A percentile compares a stretch with the other conserved stretches of the same genome.
These are phyloP conservation scores for Gymnobelideus leadbeateri DNA, from an alignment of 2,113 vertebrate genomes.

Conservation along the genomic window DNA sequence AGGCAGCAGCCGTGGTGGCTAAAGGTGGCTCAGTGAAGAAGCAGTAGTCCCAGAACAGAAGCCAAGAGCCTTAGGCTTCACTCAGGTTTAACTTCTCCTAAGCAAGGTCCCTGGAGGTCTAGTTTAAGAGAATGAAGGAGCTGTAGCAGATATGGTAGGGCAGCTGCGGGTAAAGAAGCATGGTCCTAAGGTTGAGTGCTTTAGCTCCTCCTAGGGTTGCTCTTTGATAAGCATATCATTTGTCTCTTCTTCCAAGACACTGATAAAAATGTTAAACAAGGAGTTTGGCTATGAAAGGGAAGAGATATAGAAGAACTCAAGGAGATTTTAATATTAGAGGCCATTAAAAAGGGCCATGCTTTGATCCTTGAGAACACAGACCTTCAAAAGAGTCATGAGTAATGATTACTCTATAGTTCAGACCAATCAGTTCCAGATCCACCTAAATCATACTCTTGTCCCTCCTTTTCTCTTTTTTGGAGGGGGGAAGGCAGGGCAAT, in stretches of 20 bases:
- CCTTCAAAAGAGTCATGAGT: neutral
- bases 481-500: too few relatives aligned
- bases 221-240: neutral
- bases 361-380: neutral
- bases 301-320: neutral
- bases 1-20: neutral
- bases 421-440: neutral
- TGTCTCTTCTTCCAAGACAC: neutral
- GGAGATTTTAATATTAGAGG: neutral
- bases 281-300: neutral
- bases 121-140: neutral
- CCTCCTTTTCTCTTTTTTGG: neutral
- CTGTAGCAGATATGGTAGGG: neutral
- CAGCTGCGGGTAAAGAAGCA: neutral
- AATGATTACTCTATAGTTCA: neutral
- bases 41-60: neutral
- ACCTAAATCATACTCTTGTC: neutral
- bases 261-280: constrained; percentile 1
- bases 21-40: neutral
- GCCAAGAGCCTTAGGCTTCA: neutral
- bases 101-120: neutral
- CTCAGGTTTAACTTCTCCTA: neutral
- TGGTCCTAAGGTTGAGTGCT: too few relatives aligned
- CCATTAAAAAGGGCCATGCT: neutral
- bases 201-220: neutral